Evolutionary conservation across 1,140 invertebrate genomes (phyloP).

Genomic region (Pseudomyrmex flavicornis): DNA sequence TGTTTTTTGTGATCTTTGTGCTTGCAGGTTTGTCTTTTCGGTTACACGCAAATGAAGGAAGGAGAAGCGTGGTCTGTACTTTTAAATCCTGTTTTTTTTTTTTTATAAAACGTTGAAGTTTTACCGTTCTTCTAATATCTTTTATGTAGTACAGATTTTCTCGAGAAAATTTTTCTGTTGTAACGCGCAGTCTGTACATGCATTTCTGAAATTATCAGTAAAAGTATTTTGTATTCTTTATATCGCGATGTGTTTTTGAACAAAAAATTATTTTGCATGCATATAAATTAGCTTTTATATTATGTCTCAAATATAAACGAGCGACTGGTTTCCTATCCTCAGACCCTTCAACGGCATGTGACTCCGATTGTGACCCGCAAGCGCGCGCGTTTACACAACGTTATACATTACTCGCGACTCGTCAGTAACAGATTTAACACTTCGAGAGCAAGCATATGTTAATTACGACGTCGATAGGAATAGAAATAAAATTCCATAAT

Average conservation of each 20-base stretch:
- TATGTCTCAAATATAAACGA: background rate
- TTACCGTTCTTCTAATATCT: background rate
- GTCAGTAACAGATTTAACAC: background rate
- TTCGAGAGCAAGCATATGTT: background rate
- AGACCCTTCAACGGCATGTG: constrained; percentile 5
- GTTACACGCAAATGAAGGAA: background rate
- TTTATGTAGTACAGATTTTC: constrained; percentile 1
- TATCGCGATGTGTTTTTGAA: background rate
- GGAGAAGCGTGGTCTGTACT: background rate
- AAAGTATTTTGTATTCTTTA: background rate
- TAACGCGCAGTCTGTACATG: too few species aligned
- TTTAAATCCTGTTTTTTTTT: background rate
- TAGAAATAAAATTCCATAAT: constrained; percentile 10
- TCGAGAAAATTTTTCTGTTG: background rate
- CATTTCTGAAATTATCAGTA: background rate
- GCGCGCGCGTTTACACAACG: background rate
- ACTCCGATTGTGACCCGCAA: background rate
- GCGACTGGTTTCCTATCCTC: background rate
- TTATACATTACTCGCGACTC: background rate
- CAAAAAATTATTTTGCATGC: constrained; percentile 18
- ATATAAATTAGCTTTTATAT: background rate
- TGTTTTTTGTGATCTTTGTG: background rate
- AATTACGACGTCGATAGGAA: background rate
- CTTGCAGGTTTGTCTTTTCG: background rate
- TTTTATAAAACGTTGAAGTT: background rate